Percentiles rank a stretch among this genome's conserved stretches.
Evolutionary conservation across 1,140 invertebrate genomes (phyloP).

Genomic region (Mylabris phalerata): DNA sequence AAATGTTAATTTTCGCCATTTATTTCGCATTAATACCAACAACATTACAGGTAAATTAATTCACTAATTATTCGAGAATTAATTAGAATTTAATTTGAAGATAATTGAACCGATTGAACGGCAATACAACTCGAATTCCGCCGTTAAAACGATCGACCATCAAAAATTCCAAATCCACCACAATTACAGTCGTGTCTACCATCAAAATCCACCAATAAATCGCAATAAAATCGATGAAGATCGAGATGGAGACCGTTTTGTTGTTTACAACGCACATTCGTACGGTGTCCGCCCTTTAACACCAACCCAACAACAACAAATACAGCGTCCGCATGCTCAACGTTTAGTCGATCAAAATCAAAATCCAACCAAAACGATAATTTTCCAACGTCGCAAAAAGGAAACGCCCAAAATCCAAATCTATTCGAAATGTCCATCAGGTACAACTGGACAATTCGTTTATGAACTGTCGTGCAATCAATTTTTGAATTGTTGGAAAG

Average conservation of each 20-base stretch:
- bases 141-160: slow-evolving; percentile 10
- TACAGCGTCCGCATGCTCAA: slow-evolving; percentile 1
- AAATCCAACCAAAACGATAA: slow-evolving; percentile 1
- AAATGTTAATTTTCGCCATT: background rate
- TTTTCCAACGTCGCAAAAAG: slow-evolving; percentile 3
- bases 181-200: slow-evolving; percentile 30
- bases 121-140: slow-evolving; percentile 12
- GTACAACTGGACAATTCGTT: slow-evolving; percentile 51
- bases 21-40: background rate
- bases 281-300: background rate
- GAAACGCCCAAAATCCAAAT: slow-evolving; percentile 12
- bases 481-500: slow-evolving; percentile 61
- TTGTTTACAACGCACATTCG: slow-evolving; percentile 15
- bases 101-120: background rate
- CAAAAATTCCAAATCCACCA: slow-evolving; percentile 15
- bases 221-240: slow-evolving; percentile 7
- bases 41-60: background rate
- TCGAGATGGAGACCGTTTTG: slow-evolving; percentile 4
- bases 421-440: slow-evolving; percentile 45
- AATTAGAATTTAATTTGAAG: background rate
- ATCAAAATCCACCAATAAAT: slow-evolving; percentile 17
- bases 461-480: slow-evolving; percentile 58
- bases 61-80: background rate
- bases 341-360: background rate
- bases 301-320: slow-evolving; percentile 1